Evolutionary conservation across 2,113 vertebrate species (phyloP), one percentile per base, ranked within the genome.

Genomic region (Hystrix cristata): DNA sequence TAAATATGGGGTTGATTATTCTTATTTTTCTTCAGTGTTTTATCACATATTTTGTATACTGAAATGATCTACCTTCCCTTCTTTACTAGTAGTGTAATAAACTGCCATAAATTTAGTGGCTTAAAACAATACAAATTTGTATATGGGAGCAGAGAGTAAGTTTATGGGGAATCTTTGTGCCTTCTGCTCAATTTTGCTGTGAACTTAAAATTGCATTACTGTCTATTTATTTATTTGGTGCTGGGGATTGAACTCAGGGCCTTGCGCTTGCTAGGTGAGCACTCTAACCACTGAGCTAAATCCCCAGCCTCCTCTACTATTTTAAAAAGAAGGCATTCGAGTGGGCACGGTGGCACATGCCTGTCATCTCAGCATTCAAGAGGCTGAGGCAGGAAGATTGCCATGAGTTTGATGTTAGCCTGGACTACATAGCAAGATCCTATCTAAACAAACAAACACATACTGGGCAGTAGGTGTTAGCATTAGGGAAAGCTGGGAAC

Each of bases 11-110:
- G 64, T 91, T 80, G 65, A 79, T 60, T 83, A 34, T 79, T 78
- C 46, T 96, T 90, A 13, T 27, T 97, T 95, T 97, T 89, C 64
- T 74, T 92, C 78, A 88, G 62, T 38, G 81, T 62, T 93, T 94
- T 94, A 81, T 31, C 19, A 48, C 34, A 60, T 78, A 46, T 31
- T 76, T 7, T 69, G 6, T 60, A 92, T 88, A 2, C 18, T 5
- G 38, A 92, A 91, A 82, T 62, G 16, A 78, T 57, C 60, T 94
- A 27, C 53, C 23, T 88, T 16, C 21, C 48, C 60, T 69, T 62
- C 94, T 84, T 89, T 60, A 62, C 7, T 74, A 59, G 48, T 90
- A 46, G 18, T 85, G 6, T 96, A 93, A 67, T 27, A 69, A 90
- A 90, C 46, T 76, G 9, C 27, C 60, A 51, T 31, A 51, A 78